Conservation (phyloP, 1,140 invertebrate species). For the Belonocnema kinseyi region DNA sequence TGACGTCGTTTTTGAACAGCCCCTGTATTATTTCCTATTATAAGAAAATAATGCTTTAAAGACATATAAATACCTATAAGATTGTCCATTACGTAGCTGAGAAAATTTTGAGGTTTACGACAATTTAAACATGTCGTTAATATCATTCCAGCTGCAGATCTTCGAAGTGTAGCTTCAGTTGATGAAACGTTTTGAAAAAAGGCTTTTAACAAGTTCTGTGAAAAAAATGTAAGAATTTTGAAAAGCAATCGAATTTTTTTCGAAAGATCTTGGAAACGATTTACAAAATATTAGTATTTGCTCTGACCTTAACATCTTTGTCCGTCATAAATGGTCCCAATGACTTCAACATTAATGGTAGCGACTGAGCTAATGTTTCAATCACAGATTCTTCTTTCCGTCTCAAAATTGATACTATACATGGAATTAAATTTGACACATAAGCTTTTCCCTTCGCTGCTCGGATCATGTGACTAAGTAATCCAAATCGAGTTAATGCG, state of each 20-base stretch:
- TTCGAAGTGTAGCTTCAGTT: conserved; percentile 77
- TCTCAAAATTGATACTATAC: conserved; percentile 80
- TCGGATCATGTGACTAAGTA: conserved; percentile 82
- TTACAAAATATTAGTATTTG: neutral
- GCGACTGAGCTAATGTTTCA: conserved; percentile 82
- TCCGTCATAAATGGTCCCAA: conserved; percentile 85
- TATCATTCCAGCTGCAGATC: conserved; percentile 81
- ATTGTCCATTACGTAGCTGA: conserved; percentile 78
- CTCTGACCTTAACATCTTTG: conserved; percentile 82
- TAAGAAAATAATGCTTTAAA: conserved; percentile 25
- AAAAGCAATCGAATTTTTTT: neutral
- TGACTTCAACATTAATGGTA: conserved; percentile 82
- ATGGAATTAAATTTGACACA: conserved; percentile 84
- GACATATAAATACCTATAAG: conserved; percentile 68
- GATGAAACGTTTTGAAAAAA: conserved; percentile 82
- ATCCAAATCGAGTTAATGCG: conserved; percentile 85
- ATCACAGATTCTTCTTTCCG: conserved; percentile 84
- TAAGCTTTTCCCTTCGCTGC: conserved; percentile 87
- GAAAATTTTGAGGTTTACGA: conserved; percentile 79
- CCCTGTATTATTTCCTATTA: conserved; percentile 18
- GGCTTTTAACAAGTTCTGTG: conserved; percentile 80
- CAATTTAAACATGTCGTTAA: conserved; percentile 80
- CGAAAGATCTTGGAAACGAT: conserved; percentile 26
- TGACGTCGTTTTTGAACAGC: too few relatives aligned
- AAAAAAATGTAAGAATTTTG: neutral